Evolutionary conservation across 2,113 vertebrate species (phyloP), one percentile per base, ranked within the genome.

Genomic region (Myocastor coypus): DNA sequence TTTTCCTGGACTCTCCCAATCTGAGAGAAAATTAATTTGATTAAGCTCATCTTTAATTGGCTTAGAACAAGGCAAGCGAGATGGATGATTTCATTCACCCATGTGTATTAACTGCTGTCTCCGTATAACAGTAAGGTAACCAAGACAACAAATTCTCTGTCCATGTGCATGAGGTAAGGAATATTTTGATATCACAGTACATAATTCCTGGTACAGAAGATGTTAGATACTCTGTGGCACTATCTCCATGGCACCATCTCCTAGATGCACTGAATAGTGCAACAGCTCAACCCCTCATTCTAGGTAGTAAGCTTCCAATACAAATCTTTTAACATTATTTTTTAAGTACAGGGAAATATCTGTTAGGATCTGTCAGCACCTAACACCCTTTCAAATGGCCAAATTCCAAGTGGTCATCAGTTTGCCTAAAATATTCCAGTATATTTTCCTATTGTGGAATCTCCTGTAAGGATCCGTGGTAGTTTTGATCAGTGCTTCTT

Each of bases 401-500:
- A 94, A 87, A 91, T 94, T 30, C 16, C 91, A 97, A 34, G 88
- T 87, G 71, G 34, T 90, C 85, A 95, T 69, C 17, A 46, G n/a
- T 82, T 95, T 91, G 83, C n/a, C 30, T 75, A 87, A 96, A 92
- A 69, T 20, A 3, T 73, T 77, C 88, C 42, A 82, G 46, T 82
- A 87, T 32, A 9, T 88, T 94, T 81, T 75, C 77, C 64, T 92
- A 77, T 87, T 52, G 37, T 4, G 55, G 37, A 87, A 95, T 77
- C 46, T 66, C 34, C 59, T 92, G 78, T 96, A 83, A 95, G 37
- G 37, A 73, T 92, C 88, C 46, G 52, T 61, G 61, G 71, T 19
- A 91, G 85, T 13, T 96, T 77, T 10, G 11, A 59, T 82, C 71
- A 91, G 10, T 90, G 78, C 46, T 83, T 19, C 83, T 92, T 95